A percentile compares a stretch with the other conserved stretches of the same genome.
phyloP scores from a whole-genome alignment of 2,113 vertebrate genomes.

The Cyanoderma ruficeps region DNA sequence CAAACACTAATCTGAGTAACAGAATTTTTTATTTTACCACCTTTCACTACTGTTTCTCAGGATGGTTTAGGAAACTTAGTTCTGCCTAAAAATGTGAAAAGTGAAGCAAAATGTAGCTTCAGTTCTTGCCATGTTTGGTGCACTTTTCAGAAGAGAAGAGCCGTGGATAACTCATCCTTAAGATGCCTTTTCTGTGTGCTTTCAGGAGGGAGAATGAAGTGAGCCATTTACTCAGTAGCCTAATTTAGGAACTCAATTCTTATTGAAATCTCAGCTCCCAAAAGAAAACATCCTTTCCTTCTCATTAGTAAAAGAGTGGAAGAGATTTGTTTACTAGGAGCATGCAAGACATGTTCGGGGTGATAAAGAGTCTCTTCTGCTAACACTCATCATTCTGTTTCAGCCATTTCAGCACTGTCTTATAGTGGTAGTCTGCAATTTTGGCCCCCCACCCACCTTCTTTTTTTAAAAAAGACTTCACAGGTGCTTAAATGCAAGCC shows the following conservation, averaged over 20 bases:
- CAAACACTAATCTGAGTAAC: background rate
- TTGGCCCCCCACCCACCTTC: rapidly evolving
- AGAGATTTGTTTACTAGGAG: background rate
- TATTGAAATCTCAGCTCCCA: background rate
- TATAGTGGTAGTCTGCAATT: background rate
- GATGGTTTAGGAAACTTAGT: background rate
- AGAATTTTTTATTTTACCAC: background rate
- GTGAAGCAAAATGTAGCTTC: background rate
- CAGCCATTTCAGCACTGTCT: background rate
- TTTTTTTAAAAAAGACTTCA: background rate
- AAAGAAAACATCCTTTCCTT: background rate
- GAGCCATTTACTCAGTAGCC: background rate
- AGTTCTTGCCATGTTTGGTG: background rate
- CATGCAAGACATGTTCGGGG: background rate
- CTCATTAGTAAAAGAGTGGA: background rate
- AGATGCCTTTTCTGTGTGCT: background rate
- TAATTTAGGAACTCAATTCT: background rate
- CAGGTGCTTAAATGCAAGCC: background rate
- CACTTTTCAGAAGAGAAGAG: background rate
- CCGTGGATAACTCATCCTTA: background rate
- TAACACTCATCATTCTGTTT: background rate
- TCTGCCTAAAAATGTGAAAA: background rate
- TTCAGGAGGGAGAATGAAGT: background rate
- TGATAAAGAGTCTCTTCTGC: background rate
- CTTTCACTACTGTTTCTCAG: background rate